Base-by-base conservation (phyloP, 2,888 invertebrate genomes). In the Teleogryllus oceanicus region DNA sequence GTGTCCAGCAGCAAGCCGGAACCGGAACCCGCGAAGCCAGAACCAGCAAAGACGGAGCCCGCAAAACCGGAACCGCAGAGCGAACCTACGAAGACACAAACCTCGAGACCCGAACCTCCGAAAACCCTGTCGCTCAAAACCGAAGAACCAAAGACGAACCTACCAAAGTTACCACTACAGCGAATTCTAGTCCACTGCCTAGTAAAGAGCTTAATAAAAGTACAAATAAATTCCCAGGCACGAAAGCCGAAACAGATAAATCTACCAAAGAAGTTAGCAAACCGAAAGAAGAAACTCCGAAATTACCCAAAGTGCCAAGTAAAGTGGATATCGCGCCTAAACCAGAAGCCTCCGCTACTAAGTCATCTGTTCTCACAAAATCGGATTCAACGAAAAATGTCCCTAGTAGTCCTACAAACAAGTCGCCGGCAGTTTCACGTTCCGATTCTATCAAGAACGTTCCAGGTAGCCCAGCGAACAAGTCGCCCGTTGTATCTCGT, bases 401-500 rank as follows among this genome's bases (percentile, higher is more conserved):
- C 13, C 16, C 37, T 62, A 62, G n/a, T 8, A 37, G 37, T 37
- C 37, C 37, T 8, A 37, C 37, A 37, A 37, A 37, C 13, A 78
- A 78, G 74, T 78, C 78, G 12, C 77, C 62, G n/a, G 13, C 77
- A 11, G 49, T 50, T 51, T 78, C 78, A 75, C 20, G 49, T 16
- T 76, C 79, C 16, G 4, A 18, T 77, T 77, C 49, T 11, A 51
- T 74, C 11, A 77, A 79, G 49, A 51, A 76, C 21, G 76, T 74
- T 13, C 13, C 37, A 77, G 49, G n/a, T n/a, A 50, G 16, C 13
- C 49, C 79, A 12, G 77, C 77, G 2, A 76, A 74, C 13, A 21
- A n/a, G 77, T 77, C 79, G 2, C 79, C 79, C 4, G n/a, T 62
- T 18, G 62, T 62, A n/a, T 62, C 62, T 18, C 62, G 62, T 11